Base-by-base conservation (phyloP, 2,888 invertebrate genomes). In the Nebria brevicollis region DNA sequence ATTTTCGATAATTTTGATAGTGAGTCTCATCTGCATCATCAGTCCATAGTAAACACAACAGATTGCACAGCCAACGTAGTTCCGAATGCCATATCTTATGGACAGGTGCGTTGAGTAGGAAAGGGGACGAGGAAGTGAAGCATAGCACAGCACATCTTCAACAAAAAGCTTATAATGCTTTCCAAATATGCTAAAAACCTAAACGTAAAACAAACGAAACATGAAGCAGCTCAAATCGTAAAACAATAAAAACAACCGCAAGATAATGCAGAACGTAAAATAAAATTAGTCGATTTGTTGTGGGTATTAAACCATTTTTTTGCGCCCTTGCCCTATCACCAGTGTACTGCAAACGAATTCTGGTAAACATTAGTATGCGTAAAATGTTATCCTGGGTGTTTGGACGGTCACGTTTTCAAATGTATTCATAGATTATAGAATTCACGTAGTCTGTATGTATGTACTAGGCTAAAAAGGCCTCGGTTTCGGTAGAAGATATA, bases 311-410 rank as follows among this genome's bases (percentile, higher is more conserved):
- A 68, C 3, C 68, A 11, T 8, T 25, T 11, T 15, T 68, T 68
- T 68, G 7, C 2, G 68, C n/a, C 13, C 11, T 68, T 68, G 8
- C 13, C 13, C 68, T 15, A 25, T 11, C n/a, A 8, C 8, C 54
- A 8, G 26, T 25, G 66, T 66, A 75, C 66, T 76, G 76, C 66
- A 76, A 76, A 66, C 20, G 66, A n/a, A 76, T 76, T 26, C 5
- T 76, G 76, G 26, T 66, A 76, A 13, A 76, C 66, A 76, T 76
- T 76, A 76, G 66, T 64, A 75, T 75, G 64, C 64, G 75, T 75
- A 54, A 75, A 75, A 75, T 75, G 64, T 15, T 11, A 75, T 64
- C 20, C 15, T 54, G 75, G 64, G 64, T 75, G 75, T 75, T 75
- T 15, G 64, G 15, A 42, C 15, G 26, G 73, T 26, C 73, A 73